phyloP scores from a whole-genome alignment of 2,888 invertebrate genomes.

The Pristionchus mayeri region DNA sequence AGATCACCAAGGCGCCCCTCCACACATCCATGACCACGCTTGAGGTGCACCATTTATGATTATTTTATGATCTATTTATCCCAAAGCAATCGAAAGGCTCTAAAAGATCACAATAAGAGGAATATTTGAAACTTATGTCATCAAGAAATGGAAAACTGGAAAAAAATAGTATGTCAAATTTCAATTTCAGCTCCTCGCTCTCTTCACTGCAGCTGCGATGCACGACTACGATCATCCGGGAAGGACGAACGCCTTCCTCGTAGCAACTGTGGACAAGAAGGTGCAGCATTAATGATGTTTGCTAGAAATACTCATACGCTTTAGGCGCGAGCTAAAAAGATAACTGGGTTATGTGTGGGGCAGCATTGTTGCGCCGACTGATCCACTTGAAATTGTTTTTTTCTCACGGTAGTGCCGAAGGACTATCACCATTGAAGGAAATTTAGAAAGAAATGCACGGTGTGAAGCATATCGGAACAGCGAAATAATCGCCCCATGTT shows the following conservation, averaged over 20 bases:
- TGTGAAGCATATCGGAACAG: no score
- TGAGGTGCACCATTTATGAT: constrained; percentile 61
- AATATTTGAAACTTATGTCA: not conserved
- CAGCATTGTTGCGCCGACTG: no score
- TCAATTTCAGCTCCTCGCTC: constrained; percentile 80
- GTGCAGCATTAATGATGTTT: no score
- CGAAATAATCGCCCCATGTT: no score
- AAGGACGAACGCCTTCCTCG: constrained; percentile 81
- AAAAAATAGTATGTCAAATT: not conserved
- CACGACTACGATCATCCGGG: constrained; percentile 82
- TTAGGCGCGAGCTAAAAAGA: no score
- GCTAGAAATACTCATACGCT: no score
- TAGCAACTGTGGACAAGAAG: constrained; percentile 80
- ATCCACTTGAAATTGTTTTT: no score
- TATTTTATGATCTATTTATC: not conserved
- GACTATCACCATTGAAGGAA: no score
- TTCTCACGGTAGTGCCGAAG: no score
- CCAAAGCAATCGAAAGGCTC: not conserved
- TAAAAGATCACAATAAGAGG: not conserved
- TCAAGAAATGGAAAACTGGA: not conserved
- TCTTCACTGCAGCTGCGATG: constrained; percentile 82
- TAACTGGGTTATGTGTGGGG: no score
- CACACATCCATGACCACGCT: constrained; percentile 65
- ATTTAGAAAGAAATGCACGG: no score
- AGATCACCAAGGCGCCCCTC: constrained; percentile 8